phyloP scores from a whole-genome alignment of 2,888 invertebrate species.

The Dimorphilus gyrociliatus region DNA sequence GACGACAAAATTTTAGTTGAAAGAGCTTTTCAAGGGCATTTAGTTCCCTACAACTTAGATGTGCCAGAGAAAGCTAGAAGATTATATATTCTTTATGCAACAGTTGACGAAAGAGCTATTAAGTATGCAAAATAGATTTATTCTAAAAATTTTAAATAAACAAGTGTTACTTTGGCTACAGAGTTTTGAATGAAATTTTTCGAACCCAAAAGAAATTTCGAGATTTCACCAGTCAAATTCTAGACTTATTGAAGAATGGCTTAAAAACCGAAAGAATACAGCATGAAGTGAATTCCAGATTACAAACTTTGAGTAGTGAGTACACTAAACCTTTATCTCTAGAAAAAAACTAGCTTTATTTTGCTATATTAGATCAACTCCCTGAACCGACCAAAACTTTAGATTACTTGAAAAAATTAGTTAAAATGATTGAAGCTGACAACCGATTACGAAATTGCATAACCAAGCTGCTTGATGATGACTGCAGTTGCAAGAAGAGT shows the following conservation, averaged over 20 bases:
- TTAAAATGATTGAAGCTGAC: conserved; percentile 43
- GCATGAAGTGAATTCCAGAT: no score
- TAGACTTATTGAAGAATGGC: no score
- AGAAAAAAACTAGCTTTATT: no score
- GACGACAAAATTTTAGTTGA: conserved; percentile 86
- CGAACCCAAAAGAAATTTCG: no score
- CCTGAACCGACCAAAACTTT: conserved; percentile 82
- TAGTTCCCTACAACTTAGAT: conserved; percentile 78
- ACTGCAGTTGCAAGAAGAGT: conserved; percentile 74
- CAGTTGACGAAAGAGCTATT: conserved; percentile 62
- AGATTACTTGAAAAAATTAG: conserved; percentile 38
- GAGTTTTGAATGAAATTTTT: conserved; percentile 3
- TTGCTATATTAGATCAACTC: conserved; percentile 48
- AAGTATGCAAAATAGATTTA: not conserved
- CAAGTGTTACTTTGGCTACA: conserved; percentile 40
- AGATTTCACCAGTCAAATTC: no score
- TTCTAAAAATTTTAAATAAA: conserved; percentile 57
- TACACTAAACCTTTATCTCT: no score
- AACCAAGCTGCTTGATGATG: conserved; percentile 69
- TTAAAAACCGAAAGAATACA: no score
- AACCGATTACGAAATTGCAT: conserved; percentile 50
- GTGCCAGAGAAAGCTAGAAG: conserved; percentile 79
- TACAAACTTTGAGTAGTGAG: no score
- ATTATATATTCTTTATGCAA: conserved; percentile 71
- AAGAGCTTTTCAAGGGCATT: conserved; percentile 72